Evolutionary conservation across 2,113 vertebrate genomes (phyloP).

Genomic region (Cranoglanis bouderius): DNA sequence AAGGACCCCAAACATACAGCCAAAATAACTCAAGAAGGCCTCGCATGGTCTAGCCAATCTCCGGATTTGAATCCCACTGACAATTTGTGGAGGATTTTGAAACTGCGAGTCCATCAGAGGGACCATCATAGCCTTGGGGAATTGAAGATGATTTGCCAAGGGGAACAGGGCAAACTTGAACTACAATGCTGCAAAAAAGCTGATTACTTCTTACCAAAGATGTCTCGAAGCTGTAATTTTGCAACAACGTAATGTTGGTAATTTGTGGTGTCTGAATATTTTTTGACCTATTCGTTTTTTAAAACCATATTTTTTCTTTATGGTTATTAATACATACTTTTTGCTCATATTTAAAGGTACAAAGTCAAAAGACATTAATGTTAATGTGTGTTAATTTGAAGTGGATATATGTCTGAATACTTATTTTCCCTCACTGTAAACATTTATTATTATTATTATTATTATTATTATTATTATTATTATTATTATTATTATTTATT

Average conservation of each 20-base stretch:
- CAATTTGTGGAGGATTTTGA: background rate
- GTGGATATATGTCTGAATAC: background rate
- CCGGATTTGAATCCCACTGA: background rate
- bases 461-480: no score
- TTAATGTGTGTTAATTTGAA: background rate
- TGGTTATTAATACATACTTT: background rate
- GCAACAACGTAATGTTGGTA: background rate
- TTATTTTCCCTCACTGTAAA: background rate
- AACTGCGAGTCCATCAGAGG: background rate
- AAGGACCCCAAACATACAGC: background rate
- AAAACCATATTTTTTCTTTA: background rate
- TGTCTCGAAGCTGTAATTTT: background rate
- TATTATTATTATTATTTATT: background rate
- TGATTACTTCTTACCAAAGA: background rate
- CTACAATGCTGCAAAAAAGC: background rate
- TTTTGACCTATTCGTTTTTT: background rate
- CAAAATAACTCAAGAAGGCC: background rate
- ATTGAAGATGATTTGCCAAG: background rate
- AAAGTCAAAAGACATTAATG: background rate
- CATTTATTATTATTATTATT: background rate
- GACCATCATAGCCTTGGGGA: background rate
- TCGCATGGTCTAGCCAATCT: background rate
- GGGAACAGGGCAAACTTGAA: background rate
- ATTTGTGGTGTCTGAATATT: background rate
- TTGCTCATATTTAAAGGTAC: background rate